Evolutionary conservation across 2,113 vertebrate genomes (phyloP).

Genomic region (Phalacrocorax carbo): DNA sequence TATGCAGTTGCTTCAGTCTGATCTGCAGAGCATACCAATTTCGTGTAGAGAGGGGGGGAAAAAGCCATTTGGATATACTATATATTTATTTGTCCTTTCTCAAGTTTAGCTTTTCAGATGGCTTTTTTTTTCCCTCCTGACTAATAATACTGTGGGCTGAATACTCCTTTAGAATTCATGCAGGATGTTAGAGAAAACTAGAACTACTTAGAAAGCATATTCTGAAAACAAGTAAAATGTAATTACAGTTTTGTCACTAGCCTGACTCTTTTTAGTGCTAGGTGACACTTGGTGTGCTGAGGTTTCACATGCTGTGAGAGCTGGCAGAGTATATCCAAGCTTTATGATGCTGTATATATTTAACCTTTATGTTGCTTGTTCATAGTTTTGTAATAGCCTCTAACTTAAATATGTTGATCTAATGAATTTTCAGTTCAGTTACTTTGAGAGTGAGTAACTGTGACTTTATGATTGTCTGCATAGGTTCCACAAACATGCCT

Average conservation of each 20-base stretch:
- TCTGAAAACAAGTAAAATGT: background rate
- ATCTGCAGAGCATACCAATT: background rate
- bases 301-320: background rate
- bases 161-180: background rate
- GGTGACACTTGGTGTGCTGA: background rate
- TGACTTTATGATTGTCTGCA: background rate
- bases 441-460: background rate
- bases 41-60: background rate
- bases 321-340: background rate
- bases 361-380: background rate
- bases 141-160: background rate
- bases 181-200: background rate
- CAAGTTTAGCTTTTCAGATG: background rate
- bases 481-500: background rate
- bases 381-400: background rate
- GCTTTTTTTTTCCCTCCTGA: background rate
- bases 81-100: background rate
- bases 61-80: background rate
- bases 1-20: fast-evolving
- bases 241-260: background rate
- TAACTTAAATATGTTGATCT: background rate
- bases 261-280: background rate
- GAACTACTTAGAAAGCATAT: background rate
- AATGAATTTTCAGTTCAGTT: background rate
- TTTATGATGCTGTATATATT: background rate